Evolutionary conservation across 2,113 vertebrate genomes (phyloP).

Genomic region (Otocyon megalotis): DNA sequence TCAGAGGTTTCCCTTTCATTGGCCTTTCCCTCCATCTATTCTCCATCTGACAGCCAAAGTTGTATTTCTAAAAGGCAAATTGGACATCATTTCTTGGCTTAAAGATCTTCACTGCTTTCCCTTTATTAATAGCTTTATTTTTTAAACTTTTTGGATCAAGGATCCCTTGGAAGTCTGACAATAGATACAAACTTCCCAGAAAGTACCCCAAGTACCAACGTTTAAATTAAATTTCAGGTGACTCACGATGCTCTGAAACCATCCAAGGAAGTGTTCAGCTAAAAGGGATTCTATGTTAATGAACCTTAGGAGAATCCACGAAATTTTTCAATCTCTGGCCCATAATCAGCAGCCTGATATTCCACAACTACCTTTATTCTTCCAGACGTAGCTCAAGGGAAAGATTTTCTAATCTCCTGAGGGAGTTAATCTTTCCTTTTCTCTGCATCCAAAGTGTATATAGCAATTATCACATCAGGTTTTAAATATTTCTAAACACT

Average conservation of each 20-base stretch:
- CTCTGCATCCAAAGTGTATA: background rate
- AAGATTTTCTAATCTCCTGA: background rate
- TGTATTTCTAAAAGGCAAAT: background rate
- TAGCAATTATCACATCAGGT: background rate
- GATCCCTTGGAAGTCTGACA: background rate
- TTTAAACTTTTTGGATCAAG: background rate
- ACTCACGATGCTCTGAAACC: background rate
- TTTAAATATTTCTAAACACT: conserved; percentile 18
- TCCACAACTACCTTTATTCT: background rate
- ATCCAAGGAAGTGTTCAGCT: background rate
- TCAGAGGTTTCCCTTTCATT: background rate
- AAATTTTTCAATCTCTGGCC: background rate
- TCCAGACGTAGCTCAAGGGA: background rate
- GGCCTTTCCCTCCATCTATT: background rate
- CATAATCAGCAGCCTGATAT: background rate
- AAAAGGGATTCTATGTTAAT: background rate
- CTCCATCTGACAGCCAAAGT: background rate
- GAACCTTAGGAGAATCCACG: background rate
- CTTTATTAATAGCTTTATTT: background rate
- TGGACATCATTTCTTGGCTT: background rate
- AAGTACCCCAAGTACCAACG: background rate
- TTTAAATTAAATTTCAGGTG: background rate
- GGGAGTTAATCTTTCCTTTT: background rate
- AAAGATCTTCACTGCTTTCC: background rate
- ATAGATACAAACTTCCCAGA: background rate